Evolutionary conservation across 2,888 invertebrate species (phyloP).

Genomic region (Caenorhabditis sulstoni): DNA sequence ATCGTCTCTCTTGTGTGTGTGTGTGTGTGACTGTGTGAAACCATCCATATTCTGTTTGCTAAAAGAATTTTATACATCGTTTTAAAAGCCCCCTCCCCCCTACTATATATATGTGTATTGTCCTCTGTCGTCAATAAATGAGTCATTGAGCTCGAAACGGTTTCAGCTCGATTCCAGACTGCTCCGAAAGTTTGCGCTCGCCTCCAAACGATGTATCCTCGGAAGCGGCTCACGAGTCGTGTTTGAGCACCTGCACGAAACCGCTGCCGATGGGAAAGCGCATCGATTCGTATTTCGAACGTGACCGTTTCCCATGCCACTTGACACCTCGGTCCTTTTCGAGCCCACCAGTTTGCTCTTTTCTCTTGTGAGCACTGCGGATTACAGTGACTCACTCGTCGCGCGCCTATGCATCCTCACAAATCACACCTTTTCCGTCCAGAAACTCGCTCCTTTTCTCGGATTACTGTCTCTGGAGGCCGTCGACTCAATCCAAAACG

Average conservation of each 20-base stretch:
- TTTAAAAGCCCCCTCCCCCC: no score
- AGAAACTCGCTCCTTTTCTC: no score
- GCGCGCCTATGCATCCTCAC: not conserved
- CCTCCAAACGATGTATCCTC: no score
- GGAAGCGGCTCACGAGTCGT: not conserved
- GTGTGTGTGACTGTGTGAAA: no score
- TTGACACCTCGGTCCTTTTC: conserved; percentile 1
- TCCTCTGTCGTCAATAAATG: not conserved
- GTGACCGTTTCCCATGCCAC: conserved; percentile 43
- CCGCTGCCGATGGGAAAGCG: no score
- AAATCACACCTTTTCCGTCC: no score
- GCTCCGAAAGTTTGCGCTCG: no score
- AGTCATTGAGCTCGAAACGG: no score
- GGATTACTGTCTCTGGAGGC: no score
- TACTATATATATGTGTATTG: not conserved
- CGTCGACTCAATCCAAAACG: no score
- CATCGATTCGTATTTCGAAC: not conserved
- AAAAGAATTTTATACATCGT: conserved; percentile 16
- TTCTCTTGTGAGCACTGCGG: conserved; percentile 21
- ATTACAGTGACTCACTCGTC: not conserved
- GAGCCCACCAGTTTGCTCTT: conserved; percentile 16
- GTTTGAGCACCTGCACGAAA: conserved; percentile 42
- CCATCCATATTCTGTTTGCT: not conserved
- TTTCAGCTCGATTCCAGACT: no score
- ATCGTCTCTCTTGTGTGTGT: no score